phyloP scores from a whole-genome alignment of 1,140 invertebrate genomes.

The Heliconius nattereri region DNA sequence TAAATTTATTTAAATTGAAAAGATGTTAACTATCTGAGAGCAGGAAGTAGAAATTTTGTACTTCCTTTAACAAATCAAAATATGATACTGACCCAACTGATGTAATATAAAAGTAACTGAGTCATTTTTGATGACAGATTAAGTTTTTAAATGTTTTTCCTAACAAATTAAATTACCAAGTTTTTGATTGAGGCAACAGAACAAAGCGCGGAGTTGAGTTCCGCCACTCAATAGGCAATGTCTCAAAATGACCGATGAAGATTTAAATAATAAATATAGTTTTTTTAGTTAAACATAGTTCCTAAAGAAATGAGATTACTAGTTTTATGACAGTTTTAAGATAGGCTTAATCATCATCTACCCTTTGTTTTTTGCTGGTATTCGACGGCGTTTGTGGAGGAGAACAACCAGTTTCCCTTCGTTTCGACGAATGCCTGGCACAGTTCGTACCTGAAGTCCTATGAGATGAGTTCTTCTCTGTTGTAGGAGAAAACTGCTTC shows the following conservation, averaged over 20 bases:
- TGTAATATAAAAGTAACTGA: background rate
- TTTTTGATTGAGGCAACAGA: no score
- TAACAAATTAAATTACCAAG: no score
- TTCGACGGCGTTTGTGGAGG: slow-evolving; percentile 73
- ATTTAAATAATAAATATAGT: no score
- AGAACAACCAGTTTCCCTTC: slow-evolving; percentile 62
- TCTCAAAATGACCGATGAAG: no score
- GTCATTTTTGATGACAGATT: background rate
- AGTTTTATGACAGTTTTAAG: background rate
- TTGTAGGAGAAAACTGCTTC: slow-evolving; percentile 90
- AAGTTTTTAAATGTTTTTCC: background rate
- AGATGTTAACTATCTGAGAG: slow-evolving; percentile 15
- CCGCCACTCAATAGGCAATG: no score
- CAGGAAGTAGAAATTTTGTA: slow-evolving; percentile 24
- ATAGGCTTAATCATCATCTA: slow-evolving; percentile 65
- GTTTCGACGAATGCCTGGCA: slow-evolving; percentile 69
- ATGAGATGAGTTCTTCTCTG: slow-evolving; percentile 48
- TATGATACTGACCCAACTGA: slow-evolving; percentile 4
- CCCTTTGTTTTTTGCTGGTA: slow-evolving; percentile 72
- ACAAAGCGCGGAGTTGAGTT: no score
- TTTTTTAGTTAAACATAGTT: background rate
- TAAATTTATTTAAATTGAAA: slow-evolving; percentile 33
- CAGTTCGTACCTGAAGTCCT: slow-evolving; percentile 55
- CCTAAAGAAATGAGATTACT: background rate
- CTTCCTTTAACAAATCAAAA: slow-evolving; percentile 20